Evolutionary conservation across 1,140 invertebrate genomes (phyloP), one percentile per base, ranked within the genome.

Genomic region (Sycophaga agraensis): DNA sequence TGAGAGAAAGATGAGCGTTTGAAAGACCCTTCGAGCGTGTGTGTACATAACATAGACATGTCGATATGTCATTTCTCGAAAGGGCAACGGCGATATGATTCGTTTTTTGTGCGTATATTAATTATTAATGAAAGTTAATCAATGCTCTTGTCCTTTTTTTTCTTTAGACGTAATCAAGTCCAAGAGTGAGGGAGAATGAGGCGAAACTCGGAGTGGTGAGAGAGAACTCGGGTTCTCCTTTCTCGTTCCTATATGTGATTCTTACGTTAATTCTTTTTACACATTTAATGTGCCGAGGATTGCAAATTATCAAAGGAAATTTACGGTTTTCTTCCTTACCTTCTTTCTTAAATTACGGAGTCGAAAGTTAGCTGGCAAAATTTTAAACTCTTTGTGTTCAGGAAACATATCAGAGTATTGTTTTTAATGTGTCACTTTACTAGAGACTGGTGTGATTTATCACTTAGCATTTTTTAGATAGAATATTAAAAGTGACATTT

Each of bases 171-270:
- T 21, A 21, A 39, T 7, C 24, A 16, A 26, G 35, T 16, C 12
- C 6, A 26, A 31, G 26, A 16, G 45, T 5, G 22, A 17, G 45
- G 31, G 21, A 31, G 12, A 17, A 26, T 16, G 26, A 16, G 45
- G 35, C 35, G 46, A 51, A 12, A 40, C 26, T 60, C 57, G 74
- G 75, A 78, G 76, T 78, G 76, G 76, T 77, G 70, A 66, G 67
- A 70, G 51, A 69, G 66, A 59, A 37, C 66, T 63, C 66, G 69
- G 69, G 66, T 70, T 66, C 68, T 68, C 60, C 34, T 28, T 39
- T 39, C 46, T 2, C n/a, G n/a, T 59, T 31, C 17, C 17, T 40
- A 34, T 37, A 34, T 37, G 19, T 35, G 40, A 21, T 26, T 55
- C 31, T 9, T 16, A 34, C 21, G 24, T n/a, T 14, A 42, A 59